Conservation (phyloP, 2,888 invertebrate genomes). For the Luperina nickerlii region DNA sequence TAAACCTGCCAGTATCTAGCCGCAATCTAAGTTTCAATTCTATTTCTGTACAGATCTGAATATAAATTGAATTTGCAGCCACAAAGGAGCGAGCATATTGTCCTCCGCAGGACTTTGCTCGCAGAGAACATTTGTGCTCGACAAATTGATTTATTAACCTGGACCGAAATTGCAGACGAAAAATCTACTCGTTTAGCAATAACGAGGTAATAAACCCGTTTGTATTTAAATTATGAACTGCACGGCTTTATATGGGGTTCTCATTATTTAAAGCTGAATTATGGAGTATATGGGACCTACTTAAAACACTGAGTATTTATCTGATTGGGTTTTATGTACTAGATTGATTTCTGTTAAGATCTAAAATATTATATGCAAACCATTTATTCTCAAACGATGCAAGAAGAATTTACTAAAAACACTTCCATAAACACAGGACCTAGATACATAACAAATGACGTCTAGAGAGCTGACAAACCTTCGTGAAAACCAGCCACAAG, state of each 20-base stretch:
- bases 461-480: constrained; percentile 6
- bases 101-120: constrained; percentile 76
- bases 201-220: constrained; percentile 60
- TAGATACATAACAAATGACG: neutral
- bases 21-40: constrained; percentile 84
- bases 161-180: constrained; percentile 69
- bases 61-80: constrained; percentile 84
- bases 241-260: constrained; percentile 47
- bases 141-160: constrained; percentile 82
- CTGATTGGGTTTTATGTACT: neutral
- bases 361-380: neutral
- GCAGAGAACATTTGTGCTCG: constrained; percentile 73
- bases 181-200: constrained; percentile 67
- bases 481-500: constrained; percentile 3
- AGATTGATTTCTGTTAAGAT: neutral
- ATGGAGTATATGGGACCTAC: constrained; percentile 25
- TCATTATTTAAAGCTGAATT: constrained; percentile 48
- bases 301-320: constrained; percentile 20
- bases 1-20: constrained; percentile 75
- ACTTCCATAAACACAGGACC: neutral
- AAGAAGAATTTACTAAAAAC: neutral
- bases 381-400: neutral
- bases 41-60: constrained; percentile 81
- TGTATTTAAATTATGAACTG: constrained; percentile 58
- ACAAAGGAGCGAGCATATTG: constrained; percentile 77